phyloP scores from a whole-genome alignment of 2,113 vertebrate genomes.

The Psephotus haematonotus region DNA sequence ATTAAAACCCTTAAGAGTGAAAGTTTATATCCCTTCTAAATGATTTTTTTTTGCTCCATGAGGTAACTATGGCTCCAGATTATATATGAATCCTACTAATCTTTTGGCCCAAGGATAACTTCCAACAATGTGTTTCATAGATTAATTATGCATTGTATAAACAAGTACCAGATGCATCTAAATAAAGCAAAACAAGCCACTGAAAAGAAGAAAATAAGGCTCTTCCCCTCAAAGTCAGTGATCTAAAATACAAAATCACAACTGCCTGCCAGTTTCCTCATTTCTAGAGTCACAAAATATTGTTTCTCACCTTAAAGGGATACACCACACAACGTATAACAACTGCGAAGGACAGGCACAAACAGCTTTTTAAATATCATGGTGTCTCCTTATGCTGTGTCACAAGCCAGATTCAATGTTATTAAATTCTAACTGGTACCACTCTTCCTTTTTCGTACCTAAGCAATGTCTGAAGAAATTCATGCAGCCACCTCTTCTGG shows the following conservation, averaged over 20 bases:
- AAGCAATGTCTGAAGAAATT: not conserved
- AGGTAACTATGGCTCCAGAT: slow-evolving; percentile 11
- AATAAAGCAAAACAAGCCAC: not conserved
- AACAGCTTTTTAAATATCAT: not conserved
- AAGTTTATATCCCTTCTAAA: slow-evolving; percentile 25
- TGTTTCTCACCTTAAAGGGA: not conserved
- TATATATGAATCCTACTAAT: slow-evolving; percentile 30
- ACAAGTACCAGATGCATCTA: slow-evolving; percentile 46
- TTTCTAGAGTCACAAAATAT: not conserved
- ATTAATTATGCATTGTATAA: slow-evolving; percentile 13
- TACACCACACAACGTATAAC: not conserved
- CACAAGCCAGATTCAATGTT: not conserved
- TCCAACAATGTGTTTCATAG: slow-evolving; percentile 12
- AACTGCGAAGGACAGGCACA: not conserved
- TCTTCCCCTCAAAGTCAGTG: not conserved
- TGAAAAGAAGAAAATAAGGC: not conserved
- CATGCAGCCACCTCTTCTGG: not conserved
- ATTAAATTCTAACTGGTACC: not conserved
- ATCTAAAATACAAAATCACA: not conserved
- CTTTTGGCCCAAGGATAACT: slow-evolving; percentile 39
- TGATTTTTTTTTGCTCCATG: not conserved
- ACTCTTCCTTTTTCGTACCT: not conserved
- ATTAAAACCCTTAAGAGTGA: slow-evolving; percentile 26
- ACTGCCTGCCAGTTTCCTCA: not conserved
- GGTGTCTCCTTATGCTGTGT: not conserved